phyloP scores from a whole-genome alignment of 2,888 invertebrate genomes.

The Parasteatoda lunata region DNA sequence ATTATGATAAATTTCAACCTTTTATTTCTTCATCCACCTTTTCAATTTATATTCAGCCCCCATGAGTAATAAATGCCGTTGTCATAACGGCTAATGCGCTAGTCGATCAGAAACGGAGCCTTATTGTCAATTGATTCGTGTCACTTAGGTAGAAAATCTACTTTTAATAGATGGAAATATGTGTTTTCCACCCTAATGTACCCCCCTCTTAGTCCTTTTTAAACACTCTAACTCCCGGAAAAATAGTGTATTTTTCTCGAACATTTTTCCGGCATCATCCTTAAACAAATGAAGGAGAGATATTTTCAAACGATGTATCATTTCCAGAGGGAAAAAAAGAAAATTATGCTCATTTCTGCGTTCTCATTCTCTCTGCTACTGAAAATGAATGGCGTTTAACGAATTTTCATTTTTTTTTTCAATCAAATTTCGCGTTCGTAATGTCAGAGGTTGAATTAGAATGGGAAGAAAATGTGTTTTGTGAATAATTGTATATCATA shows the following conservation, averaged over 20 bases:
- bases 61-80: conserved; percentile 57
- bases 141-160: conserved; percentile 65
- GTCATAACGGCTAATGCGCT: conserved; percentile 65
- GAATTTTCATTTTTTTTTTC: no score
- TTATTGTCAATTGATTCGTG: conserved; percentile 66
- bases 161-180: conserved; percentile 68
- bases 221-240: background rate
- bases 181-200: conserved; percentile 58
- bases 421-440: no score
- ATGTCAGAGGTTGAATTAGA: no score
- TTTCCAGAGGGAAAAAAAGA: no score
- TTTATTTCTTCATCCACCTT: background rate
- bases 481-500: no score
- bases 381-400: no score
- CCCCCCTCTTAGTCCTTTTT: background rate
- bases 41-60: conserved; percentile 54
- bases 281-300: background rate
- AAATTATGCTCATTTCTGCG: no score
- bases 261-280: background rate
- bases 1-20: background rate
- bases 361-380: no score
- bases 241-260: conserved; percentile 1
- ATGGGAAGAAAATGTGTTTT: no score
- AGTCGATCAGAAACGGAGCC: conserved; percentile 58
- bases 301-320: background rate